Evolutionary conservation across 1,140 invertebrate genomes (phyloP), one percentile per base, ranked within the genome.

Genomic region (Nasonia giraulti): DNA sequence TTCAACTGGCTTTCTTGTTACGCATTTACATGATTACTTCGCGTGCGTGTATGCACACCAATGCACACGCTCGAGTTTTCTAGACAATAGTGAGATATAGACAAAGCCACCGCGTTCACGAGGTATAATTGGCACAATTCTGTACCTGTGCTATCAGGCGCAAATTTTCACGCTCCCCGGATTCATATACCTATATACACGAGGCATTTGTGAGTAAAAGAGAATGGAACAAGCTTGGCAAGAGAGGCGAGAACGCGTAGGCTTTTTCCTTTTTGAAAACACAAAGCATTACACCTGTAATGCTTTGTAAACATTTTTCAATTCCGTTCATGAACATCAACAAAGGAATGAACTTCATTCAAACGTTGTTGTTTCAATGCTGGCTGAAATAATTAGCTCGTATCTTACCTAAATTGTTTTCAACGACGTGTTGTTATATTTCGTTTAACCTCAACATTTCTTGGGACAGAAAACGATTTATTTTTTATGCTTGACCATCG

Each of bases 391-490:
- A 27, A 27, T 27, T 27, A 27, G 1, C 1, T 27, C 27, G 27
- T 27, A 27, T 27, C 27, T 27, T 27, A 27, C 27, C 27, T 27
- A 27, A 27, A 27, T 27, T 27, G 27, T 27, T 27, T 27, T 27
- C 1, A 27, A 27, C 27, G 27, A 27, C 27, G 1, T 27, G 27
- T 27, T 27, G 27, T 27, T 27, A 27, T 27, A 27, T 27, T 27
- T 27, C 27, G 27, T 27, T 27, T 27, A 27, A 27, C 27, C 27
- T 27, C 27, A 27, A 27, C 27, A 27, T 40, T 7, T 40, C 7
- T 40, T 7, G 37, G 92, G 40, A 92, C 92, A 82, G 89, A 78
- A 88, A 80, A 50, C 47, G 11, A 50, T 2, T 11, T 27, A 68
- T 68, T 23, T 68, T 68, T 27, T 27, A 11, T 27, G 66, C 20